These are phyloP conservation scores for Mactra quadrangularis DNA, from an alignment of 1,140 invertebrate species.

Conservation along the genomic window DNA sequence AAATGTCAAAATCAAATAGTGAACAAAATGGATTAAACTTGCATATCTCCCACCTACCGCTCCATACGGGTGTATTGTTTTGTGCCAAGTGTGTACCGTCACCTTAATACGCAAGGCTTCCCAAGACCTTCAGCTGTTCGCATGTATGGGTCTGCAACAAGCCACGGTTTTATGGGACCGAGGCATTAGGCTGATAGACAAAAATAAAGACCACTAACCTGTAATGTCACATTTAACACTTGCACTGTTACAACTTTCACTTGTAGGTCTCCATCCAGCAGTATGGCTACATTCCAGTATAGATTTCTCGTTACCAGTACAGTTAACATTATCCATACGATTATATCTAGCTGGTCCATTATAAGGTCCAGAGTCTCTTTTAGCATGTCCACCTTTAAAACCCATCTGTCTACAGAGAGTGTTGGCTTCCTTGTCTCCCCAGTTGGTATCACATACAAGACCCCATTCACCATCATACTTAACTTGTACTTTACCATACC, in stretches of 20 bases:
- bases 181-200: too few species aligned
- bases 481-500: conserved; percentile 84
- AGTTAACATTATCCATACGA: conserved; percentile 47
- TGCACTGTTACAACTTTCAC: background rate
- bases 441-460: conserved; percentile 65
- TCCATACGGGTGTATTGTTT: too few species aligned
- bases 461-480: conserved; percentile 68
- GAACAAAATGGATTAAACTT: too few species aligned
- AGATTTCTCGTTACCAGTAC: conserved; percentile 39
- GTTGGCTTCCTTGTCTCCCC: conserved; percentile 55
- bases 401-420: conserved; percentile 72
- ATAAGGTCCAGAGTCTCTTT: background rate
- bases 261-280: background rate
- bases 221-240: conserved; percentile 29
- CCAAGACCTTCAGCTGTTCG: too few species aligned
- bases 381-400: conserved; percentile 60
- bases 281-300: conserved; percentile 42
- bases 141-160: too few species aligned
- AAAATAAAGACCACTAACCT: too few species aligned
- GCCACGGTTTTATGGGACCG: too few species aligned
- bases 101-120: too few species aligned
- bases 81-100: too few species aligned
- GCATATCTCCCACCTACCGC: too few species aligned
- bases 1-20: too few species aligned
- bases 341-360: background rate